Conservation (phyloP, 2,113 vertebrate genomes). For the Fulica atra region DNA sequence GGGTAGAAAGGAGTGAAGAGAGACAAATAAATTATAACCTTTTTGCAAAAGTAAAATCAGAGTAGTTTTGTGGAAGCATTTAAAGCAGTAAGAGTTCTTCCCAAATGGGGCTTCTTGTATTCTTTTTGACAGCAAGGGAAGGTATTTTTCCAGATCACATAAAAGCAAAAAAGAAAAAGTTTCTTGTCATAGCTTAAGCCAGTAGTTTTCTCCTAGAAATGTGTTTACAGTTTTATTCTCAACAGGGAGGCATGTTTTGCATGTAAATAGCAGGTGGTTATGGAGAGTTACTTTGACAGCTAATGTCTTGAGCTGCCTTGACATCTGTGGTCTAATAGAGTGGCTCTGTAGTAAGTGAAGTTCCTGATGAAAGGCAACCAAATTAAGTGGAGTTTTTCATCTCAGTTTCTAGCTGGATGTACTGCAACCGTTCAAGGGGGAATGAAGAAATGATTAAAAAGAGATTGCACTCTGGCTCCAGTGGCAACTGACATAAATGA, state of each 20-base stretch:
- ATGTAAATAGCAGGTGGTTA: slow-evolving; percentile 71
- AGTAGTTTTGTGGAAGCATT: slow-evolving; percentile 6
- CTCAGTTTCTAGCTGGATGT: slow-evolving; percentile 6
- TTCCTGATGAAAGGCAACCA: slow-evolving; percentile 70
- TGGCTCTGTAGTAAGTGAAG: slow-evolving; percentile 49
- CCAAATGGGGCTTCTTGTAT: neutral
- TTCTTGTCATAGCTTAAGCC: slow-evolving; percentile 50
- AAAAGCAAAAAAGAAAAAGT: neutral
- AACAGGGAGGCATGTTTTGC: slow-evolving; percentile 69
- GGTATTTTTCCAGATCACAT: slow-evolving; percentile 10
- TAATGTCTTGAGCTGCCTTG: slow-evolving; percentile 62
- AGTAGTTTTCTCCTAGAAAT: slow-evolving; percentile 52
- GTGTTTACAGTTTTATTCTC: slow-evolving; percentile 70
- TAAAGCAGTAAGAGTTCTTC: slow-evolving; percentile 20
- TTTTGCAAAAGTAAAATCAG: slow-evolving; percentile 31
- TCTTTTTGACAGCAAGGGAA: neutral
- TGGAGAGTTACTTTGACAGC: slow-evolving; percentile 64
- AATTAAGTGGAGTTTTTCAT: slow-evolving; percentile 65
- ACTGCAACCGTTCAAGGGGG: neutral
- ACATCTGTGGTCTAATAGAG: slow-evolving; percentile 63
- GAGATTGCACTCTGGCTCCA: slow-evolving; percentile 45
- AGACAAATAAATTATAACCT: slow-evolving; percentile 65
- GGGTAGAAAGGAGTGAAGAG: neutral
- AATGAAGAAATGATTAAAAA: slow-evolving; percentile 72
- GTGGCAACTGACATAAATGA: slow-evolving; percentile 66